A percentile compares a stretch with the other conserved stretches of the same genome.
These are phyloP conservation scores for Trematomus loennbergii DNA, from an alignment of 2,113 vertebrate genomes.

Conservation along the genomic window DNA sequence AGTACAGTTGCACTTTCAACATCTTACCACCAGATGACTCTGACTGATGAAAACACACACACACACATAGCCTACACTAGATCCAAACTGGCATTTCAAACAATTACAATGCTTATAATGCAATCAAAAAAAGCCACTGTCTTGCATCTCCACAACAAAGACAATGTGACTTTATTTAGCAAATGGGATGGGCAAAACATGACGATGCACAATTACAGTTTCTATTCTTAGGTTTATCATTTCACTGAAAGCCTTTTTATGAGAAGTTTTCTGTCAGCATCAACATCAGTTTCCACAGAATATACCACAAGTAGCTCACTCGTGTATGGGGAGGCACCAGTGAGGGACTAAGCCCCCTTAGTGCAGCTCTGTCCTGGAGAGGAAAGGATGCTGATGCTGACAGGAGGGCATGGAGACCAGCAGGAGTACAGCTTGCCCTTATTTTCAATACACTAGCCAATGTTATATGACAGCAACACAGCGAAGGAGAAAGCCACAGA, in stretches of 20 bases:
- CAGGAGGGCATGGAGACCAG: conserved; percentile 26
- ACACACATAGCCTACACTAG: neutral
- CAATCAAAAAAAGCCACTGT: neutral
- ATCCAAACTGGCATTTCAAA: neutral
- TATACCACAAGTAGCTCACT: conserved; percentile 3
- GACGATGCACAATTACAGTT: neutral
- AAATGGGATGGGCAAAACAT: neutral
- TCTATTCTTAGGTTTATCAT: conserved; percentile 12
- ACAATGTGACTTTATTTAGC: neutral
- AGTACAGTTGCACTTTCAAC: conserved; percentile 42
- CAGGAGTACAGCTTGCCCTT: conserved; percentile 10
- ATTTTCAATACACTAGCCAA: neutral
- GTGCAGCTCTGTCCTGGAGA: conserved; percentile 19
- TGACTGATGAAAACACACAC: conserved; percentile 14
- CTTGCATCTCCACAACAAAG: neutral
- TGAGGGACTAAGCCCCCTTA: conserved; percentile 38
- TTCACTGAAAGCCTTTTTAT: conserved; percentile 18
- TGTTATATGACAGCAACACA: neutral
- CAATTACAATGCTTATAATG: neutral
- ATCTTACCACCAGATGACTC: conserved; percentile 42
- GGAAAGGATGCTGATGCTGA: conserved; percentile 55
- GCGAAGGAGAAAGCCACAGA: neutral
- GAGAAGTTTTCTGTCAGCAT: conserved; percentile 30
- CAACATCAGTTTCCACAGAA: conserved; percentile 7
- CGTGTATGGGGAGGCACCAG: conserved; percentile 73